A percentile compares a stretch with the other conserved stretches of the same genome.
Conservation (phyloP, 2,113 vertebrate genomes). For the Seriola quinqueradiata region DNA sequence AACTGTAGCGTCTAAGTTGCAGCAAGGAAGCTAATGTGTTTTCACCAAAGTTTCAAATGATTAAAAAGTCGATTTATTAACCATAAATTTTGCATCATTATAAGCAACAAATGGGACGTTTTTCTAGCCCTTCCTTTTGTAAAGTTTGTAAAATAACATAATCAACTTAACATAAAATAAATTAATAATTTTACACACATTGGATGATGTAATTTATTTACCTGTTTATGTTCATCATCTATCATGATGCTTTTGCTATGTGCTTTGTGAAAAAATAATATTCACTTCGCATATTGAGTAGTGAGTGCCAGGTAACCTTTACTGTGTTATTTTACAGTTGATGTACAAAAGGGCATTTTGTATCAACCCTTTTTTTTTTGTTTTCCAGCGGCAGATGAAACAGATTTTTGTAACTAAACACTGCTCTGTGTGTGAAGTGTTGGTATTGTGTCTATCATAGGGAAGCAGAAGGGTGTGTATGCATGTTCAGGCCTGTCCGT, state of each 20-base stretch:
- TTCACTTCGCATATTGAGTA: not conserved
- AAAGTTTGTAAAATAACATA: not conserved
- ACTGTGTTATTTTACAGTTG: not conserved
- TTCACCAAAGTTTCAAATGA: no score
- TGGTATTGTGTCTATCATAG: not conserved
- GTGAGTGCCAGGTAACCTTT: not conserved
- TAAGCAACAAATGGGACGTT: no score
- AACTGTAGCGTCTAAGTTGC: no score
- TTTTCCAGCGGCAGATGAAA: not conserved
- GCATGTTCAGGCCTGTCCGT: constrained; percentile 30
- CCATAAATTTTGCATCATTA: not conserved
- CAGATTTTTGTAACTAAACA: not conserved
- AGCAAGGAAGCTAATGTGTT: no score
- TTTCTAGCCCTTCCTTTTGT: no score
- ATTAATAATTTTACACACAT: not conserved
- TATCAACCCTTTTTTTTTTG: not conserved
- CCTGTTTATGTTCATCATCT: not conserved
- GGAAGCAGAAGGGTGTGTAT: not conserved
- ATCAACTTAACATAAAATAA: no score
- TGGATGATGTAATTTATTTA: not conserved
- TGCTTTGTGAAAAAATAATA: not conserved
- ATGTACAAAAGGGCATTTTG: not conserved
- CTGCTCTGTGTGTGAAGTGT: not conserved
- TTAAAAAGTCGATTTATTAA: no score
- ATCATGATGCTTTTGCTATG: not conserved